Percentiles rank a stretch among this genome's conserved stretches.
These are phyloP conservation scores for Zaprionus obscuricornis DNA, from an alignment of 2,888 invertebrate species.

Conservation along the genomic window DNA sequence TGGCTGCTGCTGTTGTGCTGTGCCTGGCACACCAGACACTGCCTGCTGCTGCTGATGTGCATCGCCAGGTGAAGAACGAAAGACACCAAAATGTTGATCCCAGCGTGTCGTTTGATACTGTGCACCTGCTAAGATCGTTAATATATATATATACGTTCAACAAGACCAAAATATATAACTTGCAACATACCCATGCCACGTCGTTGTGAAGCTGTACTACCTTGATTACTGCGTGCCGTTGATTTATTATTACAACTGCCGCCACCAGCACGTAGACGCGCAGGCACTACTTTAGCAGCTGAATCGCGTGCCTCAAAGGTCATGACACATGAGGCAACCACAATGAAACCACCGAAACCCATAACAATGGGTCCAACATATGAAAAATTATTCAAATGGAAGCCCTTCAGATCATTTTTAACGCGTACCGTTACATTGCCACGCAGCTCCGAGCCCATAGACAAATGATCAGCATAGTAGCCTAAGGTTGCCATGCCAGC, in stretches of 20 bases:
- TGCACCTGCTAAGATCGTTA: conserved; percentile 48
- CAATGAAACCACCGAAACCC: conserved; percentile 98
- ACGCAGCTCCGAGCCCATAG: conserved; percentile 90
- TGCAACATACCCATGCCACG: conserved; percentile 78
- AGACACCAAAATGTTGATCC: conserved; percentile 88
- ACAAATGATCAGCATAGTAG: conserved; percentile 92
- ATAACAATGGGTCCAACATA: conserved; percentile 99
- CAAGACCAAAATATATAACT: neutral
- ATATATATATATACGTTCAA: neutral
- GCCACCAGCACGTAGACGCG: conserved; percentile 85
- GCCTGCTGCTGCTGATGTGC: conserved; percentile 82
- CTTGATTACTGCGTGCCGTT: conserved; percentile 79
- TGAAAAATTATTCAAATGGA: conserved; percentile 94
- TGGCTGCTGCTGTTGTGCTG: conserved; percentile 79
- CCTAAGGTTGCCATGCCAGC: conserved; percentile 97
- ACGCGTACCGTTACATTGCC: conserved; percentile 91
- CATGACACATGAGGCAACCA: conserved; percentile 98
- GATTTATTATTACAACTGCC: conserved; percentile 79
- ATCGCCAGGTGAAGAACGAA: conserved; percentile 85
- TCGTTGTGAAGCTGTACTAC: conserved; percentile 81
- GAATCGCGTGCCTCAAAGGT: conserved; percentile 99
- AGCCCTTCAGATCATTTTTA: conserved; percentile 92
- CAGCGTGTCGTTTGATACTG: conserved; percentile 83
- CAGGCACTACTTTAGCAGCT: conserved; percentile 95
- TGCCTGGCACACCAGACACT: conserved; percentile 69